These are phyloP conservation scores for Orthonychiurus folsomi DNA, from an alignment of 2,888 invertebrate genomes.

Conservation along the genomic window DNA sequence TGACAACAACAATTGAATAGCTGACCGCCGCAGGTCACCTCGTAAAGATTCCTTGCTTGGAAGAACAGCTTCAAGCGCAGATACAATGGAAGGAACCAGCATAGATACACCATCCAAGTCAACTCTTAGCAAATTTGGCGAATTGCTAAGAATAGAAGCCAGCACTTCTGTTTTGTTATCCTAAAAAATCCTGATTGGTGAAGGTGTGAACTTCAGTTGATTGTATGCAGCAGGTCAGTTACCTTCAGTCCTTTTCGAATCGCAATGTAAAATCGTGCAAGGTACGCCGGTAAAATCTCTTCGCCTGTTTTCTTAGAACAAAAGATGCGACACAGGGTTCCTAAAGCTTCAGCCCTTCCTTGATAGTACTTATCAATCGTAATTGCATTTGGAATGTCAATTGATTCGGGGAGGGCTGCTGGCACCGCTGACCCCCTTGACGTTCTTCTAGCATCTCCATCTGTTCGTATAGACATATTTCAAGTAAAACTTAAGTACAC, in stretches of 20 bases:
- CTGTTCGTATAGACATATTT: background rate
- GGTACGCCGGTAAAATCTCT: slow-evolving; percentile 79
- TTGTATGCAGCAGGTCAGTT: too few relatives aligned
- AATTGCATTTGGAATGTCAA: slow-evolving; percentile 59
- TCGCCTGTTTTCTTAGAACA: slow-evolving; percentile 92
- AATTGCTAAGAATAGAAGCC: slow-evolving; percentile 77
- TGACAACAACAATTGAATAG: slow-evolving; percentile 82
- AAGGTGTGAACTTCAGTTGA: too few relatives aligned
- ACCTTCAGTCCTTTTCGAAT: slow-evolving; percentile 75
- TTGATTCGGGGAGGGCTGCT: slow-evolving; percentile 57
- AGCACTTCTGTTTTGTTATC: slow-evolving; percentile 55
- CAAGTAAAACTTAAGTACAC: too few relatives aligned
- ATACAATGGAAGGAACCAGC: slow-evolving; percentile 77
- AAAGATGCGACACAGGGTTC: slow-evolving; percentile 88
- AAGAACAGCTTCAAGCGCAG: slow-evolving; percentile 81
- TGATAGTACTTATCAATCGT: slow-evolving; percentile 60
- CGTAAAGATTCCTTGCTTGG: slow-evolving; percentile 74
- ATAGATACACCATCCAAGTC: slow-evolving; percentile 89
- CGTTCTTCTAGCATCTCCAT: slow-evolving; percentile 35
- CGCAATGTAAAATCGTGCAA: slow-evolving; percentile 87
- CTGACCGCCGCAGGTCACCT: slow-evolving; percentile 75
- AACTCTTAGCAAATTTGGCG: slow-evolving; percentile 75
- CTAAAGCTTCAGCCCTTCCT: slow-evolving; percentile 88
- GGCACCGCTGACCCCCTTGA: slow-evolving; percentile 46
- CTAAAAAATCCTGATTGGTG: too few relatives aligned